phyloP scores from a whole-genome alignment of 2,888 invertebrate species.

The Neoscelio sp. region DNA sequence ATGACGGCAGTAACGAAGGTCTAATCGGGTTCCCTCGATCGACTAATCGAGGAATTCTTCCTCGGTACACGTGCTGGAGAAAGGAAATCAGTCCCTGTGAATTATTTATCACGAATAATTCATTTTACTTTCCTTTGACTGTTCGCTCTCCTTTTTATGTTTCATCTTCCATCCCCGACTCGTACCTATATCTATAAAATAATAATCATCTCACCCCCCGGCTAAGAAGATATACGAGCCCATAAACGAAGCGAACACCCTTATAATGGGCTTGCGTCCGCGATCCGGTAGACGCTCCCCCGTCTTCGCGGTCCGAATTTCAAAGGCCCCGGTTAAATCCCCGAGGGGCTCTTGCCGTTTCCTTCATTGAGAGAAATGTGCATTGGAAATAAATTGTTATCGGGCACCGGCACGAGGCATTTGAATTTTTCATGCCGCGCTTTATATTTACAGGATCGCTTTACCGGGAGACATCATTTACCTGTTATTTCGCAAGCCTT shows the following conservation, averaged over 20 bases:
- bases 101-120: slow-evolving; percentile 57
- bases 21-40: no score
- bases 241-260: slow-evolving; percentile 74
- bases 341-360: slow-evolving; percentile 59
- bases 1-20: no score
- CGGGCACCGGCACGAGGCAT: slow-evolving; percentile 13
- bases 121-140: slow-evolving; percentile 44
- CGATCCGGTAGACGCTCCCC: slow-evolving; percentile 51
- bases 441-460: slow-evolving; percentile 56
- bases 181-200: slow-evolving; percentile 72
- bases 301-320: slow-evolving; percentile 65
- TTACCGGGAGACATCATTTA: slow-evolving; percentile 32
- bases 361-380: slow-evolving; percentile 66
- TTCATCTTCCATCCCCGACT: slow-evolving; percentile 32
- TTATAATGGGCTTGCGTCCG: slow-evolving; percentile 64
- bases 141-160: slow-evolving; percentile 33
- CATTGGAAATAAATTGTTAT: slow-evolving; percentile 64
- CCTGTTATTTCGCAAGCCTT: slow-evolving; percentile 3
- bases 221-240: slow-evolving; percentile 75
- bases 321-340: slow-evolving; percentile 64
- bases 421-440: slow-evolving; percentile 55
- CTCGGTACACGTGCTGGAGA: no score
- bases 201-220: slow-evolving; percentile 72
- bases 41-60: no score
- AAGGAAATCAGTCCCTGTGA: slow-evolving; percentile 34